Percentiles rank a stretch among this genome's conserved stretches.
Evolutionary conservation across 2,113 vertebrate genomes (phyloP).

Genomic region (Crotalus horridus): DNA sequence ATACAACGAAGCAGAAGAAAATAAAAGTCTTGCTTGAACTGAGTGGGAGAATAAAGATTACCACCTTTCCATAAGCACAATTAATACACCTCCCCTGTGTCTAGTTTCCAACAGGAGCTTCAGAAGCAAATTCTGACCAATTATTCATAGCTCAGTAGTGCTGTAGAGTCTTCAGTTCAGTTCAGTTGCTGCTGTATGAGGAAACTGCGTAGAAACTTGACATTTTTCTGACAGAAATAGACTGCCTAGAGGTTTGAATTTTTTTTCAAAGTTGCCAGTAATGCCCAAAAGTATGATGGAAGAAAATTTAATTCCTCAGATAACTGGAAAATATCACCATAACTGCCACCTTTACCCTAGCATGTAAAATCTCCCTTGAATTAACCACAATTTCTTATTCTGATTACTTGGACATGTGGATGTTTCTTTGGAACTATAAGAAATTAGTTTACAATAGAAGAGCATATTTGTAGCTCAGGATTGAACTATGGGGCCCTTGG

Average conservation of each 20-base stretch:
- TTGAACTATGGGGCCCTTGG: neutral
- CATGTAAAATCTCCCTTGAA: neutral
- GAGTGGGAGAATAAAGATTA: constrained; percentile 21
- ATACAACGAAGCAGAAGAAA: constrained; percentile 17
- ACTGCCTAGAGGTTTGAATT: constrained; percentile 10
- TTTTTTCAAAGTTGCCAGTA: constrained; percentile 25
- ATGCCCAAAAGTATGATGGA: constrained; percentile 35
- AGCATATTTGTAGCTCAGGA: neutral
- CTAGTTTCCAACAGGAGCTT: constrained; percentile 7
- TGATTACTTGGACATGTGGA: neutral
- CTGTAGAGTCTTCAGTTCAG: constrained; percentile 35
- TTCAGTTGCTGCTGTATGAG: constrained; percentile 36
- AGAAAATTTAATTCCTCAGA: constrained; percentile 29
- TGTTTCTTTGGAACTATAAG: neutral
- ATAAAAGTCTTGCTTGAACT: neutral
- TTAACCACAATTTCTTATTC: neutral
- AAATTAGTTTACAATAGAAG: neutral
- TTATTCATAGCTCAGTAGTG: constrained; percentile 34
- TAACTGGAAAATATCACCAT: neutral
- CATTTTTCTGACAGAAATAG: constrained; percentile 30
- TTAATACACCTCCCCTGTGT: constrained; percentile 10
- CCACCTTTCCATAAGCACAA: constrained; percentile 35
- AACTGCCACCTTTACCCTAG: neutral
- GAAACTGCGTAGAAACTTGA: constrained; percentile 32
- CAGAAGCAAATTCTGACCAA: constrained; percentile 41